phyloP scores from a whole-genome alignment of 2,888 invertebrate species.

The Mechanitis mazaeus region DNA sequence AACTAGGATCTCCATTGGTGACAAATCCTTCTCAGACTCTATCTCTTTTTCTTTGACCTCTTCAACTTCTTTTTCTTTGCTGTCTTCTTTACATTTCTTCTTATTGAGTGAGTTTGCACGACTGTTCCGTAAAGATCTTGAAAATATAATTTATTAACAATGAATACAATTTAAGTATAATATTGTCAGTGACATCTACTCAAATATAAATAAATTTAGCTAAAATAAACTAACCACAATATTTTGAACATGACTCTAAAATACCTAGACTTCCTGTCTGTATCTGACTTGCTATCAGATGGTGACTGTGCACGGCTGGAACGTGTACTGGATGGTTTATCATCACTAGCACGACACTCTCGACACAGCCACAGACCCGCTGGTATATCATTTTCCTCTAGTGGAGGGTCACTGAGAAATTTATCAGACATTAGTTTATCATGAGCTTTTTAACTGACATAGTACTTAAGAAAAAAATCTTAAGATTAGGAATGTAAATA shows the following conservation, averaged over 20 bases:
- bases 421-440: background rate
- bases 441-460: background rate
- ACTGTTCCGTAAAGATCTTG: conserved; percentile 50
- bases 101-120: conserved; percentile 53
- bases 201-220: background rate
- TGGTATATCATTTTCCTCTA: conserved; percentile 92
- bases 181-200: too few species aligned
- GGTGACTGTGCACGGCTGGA: conserved; percentile 57
- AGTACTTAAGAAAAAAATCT: too few species aligned
- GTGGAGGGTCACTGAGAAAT: conserved; percentile 89
- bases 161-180: too few species aligned
- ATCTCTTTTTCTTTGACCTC: conserved; percentile 34
- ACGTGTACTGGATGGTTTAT: conserved; percentile 56
- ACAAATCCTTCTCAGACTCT: conserved; percentile 41
- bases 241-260: background rate
- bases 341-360: conserved; percentile 80
- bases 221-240: background rate
- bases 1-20: conserved; percentile 86
- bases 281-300: conserved; percentile 55
- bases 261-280: conserved; percentile 62
- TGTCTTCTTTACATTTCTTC: conserved; percentile 49
- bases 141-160: conserved; percentile 2
- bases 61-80: conserved; percentile 35
- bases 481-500: too few species aligned
- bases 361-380: conserved; percentile 94